A percentile compares a stretch with the other conserved stretches of the same genome.
Conservation (phyloP, 2,797 vertebrate genomes). For the Myotis vivesi region DNA sequence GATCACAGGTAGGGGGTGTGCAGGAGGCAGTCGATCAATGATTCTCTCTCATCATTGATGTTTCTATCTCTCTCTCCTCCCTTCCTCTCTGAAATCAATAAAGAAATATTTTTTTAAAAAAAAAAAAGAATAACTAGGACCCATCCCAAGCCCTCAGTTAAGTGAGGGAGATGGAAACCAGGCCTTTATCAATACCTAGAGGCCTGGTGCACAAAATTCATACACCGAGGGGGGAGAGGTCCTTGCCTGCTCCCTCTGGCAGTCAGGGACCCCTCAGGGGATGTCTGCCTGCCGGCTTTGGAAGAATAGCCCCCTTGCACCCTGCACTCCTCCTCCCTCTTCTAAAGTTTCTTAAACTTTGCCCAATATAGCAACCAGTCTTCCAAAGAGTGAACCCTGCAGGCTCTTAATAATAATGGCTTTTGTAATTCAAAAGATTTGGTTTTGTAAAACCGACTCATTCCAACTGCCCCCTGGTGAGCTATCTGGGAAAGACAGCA, state of each 20-base stretch:
- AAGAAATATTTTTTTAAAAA: too few relatives aligned
- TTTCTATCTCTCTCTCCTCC: too few relatives aligned
- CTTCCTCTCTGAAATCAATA: too few relatives aligned
- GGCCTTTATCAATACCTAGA: not conserved
- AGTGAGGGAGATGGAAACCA: not conserved
- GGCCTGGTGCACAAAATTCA: too few relatives aligned
- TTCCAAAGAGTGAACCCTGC: not conserved
- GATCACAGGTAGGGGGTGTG: too few relatives aligned
- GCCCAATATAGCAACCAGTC: not conserved
- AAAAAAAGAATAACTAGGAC: not conserved
- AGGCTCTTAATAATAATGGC: conserved; percentile 37
- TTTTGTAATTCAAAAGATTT: conserved; percentile 44
- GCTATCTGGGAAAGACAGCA: not conserved
- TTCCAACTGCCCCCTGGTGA: conserved; percentile 49
- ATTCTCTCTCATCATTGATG: too few relatives aligned
- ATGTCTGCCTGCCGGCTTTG: not conserved
- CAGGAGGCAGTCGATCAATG: too few relatives aligned
- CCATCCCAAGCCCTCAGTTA: not conserved
- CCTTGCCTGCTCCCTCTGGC: too few relatives aligned
- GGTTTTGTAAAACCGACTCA: conserved; percentile 19
- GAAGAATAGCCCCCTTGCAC: not conserved
- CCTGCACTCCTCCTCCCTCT: not conserved
- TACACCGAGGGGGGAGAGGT: accelerated
- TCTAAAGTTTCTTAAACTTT: conserved; percentile 10
- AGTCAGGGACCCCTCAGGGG: too few relatives aligned